Base-by-base conservation (phyloP, 2,888 invertebrate genomes). In the Dicranocentrus wangi region DNA sequence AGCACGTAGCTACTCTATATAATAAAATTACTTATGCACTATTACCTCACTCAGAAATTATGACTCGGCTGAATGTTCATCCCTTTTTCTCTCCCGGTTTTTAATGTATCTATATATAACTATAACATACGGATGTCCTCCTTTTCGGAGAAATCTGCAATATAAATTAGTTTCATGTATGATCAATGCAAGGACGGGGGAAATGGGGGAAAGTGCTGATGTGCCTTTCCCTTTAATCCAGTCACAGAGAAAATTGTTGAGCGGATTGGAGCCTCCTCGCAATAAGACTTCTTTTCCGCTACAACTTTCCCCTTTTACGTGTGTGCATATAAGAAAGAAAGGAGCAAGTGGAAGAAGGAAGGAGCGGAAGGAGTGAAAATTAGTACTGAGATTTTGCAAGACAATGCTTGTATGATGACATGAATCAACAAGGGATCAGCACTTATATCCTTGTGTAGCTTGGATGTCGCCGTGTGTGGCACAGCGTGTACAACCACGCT, bases 11-110 rank as follows among this genome's bases (percentile, higher is more conserved):
- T 47, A 47, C 10, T 47, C 47, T n/a, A 47, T n/a, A 7, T 55
- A 55, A 55, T 55, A 55, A 55, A 19, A 55, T 55, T 55, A 55
- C 55, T 19, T 55, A 55, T 55, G 55, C 55, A 55, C 19, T 23
- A 55, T 55, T 55, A 55, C 10, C 55, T 55, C 19, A 19, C 55
- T 55, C 23, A 15, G 2, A 55, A 55, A 55, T 55, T 55, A 55
- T 55, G 55, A 55, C 23, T 55, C 21, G 23, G 55, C 3, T 10
- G 10, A 55, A 23, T 55, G 21, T 55, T 3, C 55, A 47, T 47
- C n/a, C 15, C 2, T n/a, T 13, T 39, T 39, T 8, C 39, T 39
- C 7, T 39, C 39, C 39, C 13, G 7, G n/a, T 47, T 47, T 47
- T 47, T 15, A n/a, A 32, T n/a, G 10, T 32, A 32, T 32, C 10